These are phyloP conservation scores for Micronisus gabar DNA, from an alignment of 2,113 vertebrate genomes.

Conservation along the genomic window DNA sequence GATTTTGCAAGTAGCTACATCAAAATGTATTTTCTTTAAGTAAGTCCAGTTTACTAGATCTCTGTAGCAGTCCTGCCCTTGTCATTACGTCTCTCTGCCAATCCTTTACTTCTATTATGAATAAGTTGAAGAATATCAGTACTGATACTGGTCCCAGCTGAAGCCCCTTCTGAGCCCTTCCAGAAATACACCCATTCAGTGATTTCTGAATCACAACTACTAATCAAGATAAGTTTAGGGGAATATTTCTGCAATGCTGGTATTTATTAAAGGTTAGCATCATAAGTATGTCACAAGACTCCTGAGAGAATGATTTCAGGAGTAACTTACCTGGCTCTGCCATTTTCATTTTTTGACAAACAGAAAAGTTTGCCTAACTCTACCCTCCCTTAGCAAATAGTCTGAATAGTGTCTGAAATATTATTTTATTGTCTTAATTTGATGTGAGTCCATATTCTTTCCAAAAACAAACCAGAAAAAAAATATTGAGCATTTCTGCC, in stretches of 20 bases:
- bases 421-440: neutral
- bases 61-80: neutral
- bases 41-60: neutral
- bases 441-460: neutral
- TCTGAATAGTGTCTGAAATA: neutral
- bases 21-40: neutral
- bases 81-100: neutral
- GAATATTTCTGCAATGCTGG: neutral
- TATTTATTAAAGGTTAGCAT: neutral
- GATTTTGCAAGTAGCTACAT: neutral
- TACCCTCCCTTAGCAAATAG: neutral
- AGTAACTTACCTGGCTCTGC: neutral
- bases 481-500: neutral
- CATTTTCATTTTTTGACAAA: neutral
- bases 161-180: neutral
- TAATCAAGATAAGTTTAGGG: neutral
- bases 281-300: neutral
- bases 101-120: neutral
- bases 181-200: neutral
- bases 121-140: neutral
- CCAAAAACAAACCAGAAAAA: neutral
- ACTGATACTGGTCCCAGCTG: neutral
- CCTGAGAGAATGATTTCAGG: neutral
- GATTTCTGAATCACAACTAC: neutral
- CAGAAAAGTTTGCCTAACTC: neutral